Evolutionary conservation across 1,140 invertebrate species (phyloP), one percentile per base, ranked within the genome.

Genomic region (Aporrectodea caliginosa): DNA sequence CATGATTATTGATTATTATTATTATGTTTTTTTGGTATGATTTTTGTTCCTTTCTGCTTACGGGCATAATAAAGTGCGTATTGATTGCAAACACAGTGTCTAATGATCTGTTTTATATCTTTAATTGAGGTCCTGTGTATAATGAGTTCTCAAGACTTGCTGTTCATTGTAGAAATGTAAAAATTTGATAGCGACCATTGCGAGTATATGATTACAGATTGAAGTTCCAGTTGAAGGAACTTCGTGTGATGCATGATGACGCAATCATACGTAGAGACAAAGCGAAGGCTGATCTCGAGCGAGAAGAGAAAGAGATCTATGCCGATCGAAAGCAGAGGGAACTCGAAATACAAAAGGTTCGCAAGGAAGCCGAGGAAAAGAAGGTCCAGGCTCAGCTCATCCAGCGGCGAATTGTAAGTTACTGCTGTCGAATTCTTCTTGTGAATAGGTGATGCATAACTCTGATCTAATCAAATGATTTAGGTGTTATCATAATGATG

Each of bases 321-420:
- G 75, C 83, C 0, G 88, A 88, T 74, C 84, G 87, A 32, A 88
- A 88, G 82, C 84, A 88, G 80, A 82, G 88, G 34, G 88, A 89
- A 79, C 81, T 88, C 27, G 87, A 88, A 78, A 83, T 89, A 22
- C 84, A 86, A 75, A 85, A 87, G 78, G 86, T 88, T 84, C 87
- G 88, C 83, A 88, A 87, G 77, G 88, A 89, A 80, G 88, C 88
- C 35, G 88, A 89, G 58, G 87, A 89, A 79, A 88, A 88, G 83
- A 88, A 87, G 72, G 84, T 88, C 81, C 85, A 87, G 75, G 85
- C 88, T 78, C 88, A 89, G 77, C 83, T 85, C 73, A 88, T 88
- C 76, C 87, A 89, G 79, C 84, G 86, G 80, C 83, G 88, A 82
- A 85, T 88, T 82, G 88, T 89, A 83, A 85, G 83, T 84, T 31